Evolutionary conservation across 2,888 invertebrate species (phyloP).

Genomic region (Epiperipatus broadwayi): DNA sequence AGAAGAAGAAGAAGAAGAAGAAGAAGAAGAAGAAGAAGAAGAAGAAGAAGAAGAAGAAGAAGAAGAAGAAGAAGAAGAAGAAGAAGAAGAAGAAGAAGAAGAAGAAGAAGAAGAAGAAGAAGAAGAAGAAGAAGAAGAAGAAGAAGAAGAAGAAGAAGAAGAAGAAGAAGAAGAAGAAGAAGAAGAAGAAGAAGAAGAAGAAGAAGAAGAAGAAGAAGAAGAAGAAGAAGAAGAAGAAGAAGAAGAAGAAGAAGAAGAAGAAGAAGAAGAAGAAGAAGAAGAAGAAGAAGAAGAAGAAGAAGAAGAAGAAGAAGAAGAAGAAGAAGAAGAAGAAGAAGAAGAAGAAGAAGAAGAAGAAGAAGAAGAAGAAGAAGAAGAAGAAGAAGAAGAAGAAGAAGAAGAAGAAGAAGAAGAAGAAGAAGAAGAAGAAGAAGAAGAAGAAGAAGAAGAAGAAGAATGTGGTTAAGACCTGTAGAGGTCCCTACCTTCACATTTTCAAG

Average conservation of each 20-base stretch:
- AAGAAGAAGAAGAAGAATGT: slow-evolving; percentile 3
- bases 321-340: slow-evolving; percentile 3
- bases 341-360: slow-evolving; percentile 3
- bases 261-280: slow-evolving; percentile 3
- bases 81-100: slow-evolving; percentile 3
- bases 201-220: slow-evolving; percentile 3
- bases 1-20: slow-evolving; percentile 3
- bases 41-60: slow-evolving; percentile 3
- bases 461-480: no score
- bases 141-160: slow-evolving; percentile 3
- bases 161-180: slow-evolving; percentile 3
- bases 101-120: slow-evolving; percentile 3
- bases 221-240: slow-evolving; percentile 3
- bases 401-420: slow-evolving; percentile 3
- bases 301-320: slow-evolving; percentile 3
- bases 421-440: slow-evolving; percentile 3
- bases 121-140: slow-evolving; percentile 3
- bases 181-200: slow-evolving; percentile 3
- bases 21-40: slow-evolving; percentile 3
- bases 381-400: slow-evolving; percentile 3
- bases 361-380: slow-evolving; percentile 3
- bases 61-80: slow-evolving; percentile 3
- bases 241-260: slow-evolving; percentile 3
- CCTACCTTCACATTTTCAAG: no score
- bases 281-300: slow-evolving; percentile 3